phyloP scores from a whole-genome alignment of 2,797 vertebrate genomes.

The Tragelaphus eurycerus region DNA sequence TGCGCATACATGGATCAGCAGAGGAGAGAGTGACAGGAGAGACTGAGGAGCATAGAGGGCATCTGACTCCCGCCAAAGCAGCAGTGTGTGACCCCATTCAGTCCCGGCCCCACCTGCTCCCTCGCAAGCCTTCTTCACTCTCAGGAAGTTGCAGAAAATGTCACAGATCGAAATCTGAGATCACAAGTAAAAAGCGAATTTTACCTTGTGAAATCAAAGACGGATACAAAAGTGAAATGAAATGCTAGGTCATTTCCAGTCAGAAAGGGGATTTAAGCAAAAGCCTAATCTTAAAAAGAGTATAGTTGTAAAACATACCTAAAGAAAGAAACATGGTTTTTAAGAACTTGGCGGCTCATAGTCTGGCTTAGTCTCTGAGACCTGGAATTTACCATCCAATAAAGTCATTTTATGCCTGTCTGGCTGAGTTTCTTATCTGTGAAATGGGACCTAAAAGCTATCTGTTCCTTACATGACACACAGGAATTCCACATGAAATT shows the following conservation, averaged over 20 bases:
- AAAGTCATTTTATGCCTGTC: background rate
- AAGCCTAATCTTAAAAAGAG: background rate
- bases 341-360: background rate
- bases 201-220: background rate
- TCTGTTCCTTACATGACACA: background rate
- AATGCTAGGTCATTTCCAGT: background rate
- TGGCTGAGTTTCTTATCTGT: background rate
- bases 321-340: background rate
- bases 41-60: too few relatives aligned
- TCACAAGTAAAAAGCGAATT: background rate
- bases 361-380: background rate
- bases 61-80: background rate
- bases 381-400: background rate
- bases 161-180: background rate
- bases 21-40: background rate
- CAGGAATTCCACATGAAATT: background rate
- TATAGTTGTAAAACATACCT: background rate
- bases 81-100: rapidly evolving
- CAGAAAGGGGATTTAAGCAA: background rate
- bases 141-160: background rate
- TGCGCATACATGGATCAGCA: background rate
- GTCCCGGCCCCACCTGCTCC: rapidly evolving
- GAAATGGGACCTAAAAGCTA: background rate
- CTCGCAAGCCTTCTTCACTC: background rate
- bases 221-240: background rate